phyloP scores from a whole-genome alignment of 2,797 vertebrate species.

The Scleropages formosus region DNA sequence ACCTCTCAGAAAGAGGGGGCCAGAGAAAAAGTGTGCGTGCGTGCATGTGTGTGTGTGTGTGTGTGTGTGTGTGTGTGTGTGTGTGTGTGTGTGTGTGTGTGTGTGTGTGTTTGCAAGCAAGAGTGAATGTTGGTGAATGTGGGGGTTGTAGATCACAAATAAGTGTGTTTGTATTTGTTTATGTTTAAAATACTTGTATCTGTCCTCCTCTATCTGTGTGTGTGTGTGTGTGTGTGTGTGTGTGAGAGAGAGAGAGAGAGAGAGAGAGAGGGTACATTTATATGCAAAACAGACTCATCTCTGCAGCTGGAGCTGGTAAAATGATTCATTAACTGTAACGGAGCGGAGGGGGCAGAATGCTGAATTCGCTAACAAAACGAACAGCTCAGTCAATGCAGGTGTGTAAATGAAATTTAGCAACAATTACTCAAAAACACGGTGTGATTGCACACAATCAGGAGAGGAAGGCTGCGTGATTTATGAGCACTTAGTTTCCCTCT shows the following conservation, averaged over 20 bases:
- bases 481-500: slow-evolving; percentile 13
- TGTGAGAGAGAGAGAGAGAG: neutral
- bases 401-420: slow-evolving; percentile 32
- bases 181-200: neutral
- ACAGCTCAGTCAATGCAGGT: slow-evolving; percentile 22
- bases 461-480: slow-evolving; percentile 17
- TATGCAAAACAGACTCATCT: neutral
- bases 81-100: neutral
- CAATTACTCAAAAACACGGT: slow-evolving; percentile 31
- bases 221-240: neutral
- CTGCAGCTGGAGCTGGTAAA: slow-evolving; percentile 15
- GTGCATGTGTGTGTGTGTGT: neutral
- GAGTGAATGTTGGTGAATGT: slow-evolving; percentile 2
- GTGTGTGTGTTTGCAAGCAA: neutral
- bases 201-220: neutral
- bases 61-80: neutral
- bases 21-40: neutral
- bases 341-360: slow-evolving; percentile 11
- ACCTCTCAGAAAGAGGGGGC: neutral
- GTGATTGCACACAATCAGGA: slow-evolving; percentile 14
- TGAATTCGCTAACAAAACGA: slow-evolving; percentile 20
- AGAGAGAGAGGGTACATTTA: neutral
- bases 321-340: slow-evolving; percentile 25
- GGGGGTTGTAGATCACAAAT: neutral
- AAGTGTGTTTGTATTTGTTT: neutral